These are phyloP conservation scores for Trachelus tabidus DNA, from an alignment of 2,888 invertebrate genomes.

Conservation along the genomic window DNA sequence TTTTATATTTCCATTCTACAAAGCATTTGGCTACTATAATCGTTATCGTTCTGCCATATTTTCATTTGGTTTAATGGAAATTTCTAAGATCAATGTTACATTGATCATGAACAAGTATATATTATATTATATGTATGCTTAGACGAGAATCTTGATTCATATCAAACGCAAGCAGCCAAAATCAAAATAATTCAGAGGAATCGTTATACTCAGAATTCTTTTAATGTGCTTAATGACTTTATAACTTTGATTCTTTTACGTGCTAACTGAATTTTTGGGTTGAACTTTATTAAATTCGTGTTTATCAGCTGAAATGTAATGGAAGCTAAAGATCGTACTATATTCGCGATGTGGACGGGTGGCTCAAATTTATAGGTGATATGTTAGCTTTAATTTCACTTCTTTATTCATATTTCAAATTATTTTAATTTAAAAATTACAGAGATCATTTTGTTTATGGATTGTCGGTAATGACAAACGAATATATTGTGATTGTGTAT, in stretches of 20 bases:
- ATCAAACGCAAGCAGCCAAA: not conserved
- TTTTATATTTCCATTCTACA: not conserved
- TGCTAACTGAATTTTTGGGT: not conserved
- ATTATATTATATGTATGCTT: not conserved
- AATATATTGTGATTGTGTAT: slow-evolving; percentile 48
- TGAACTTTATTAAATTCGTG: not conserved
- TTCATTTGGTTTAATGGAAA: not conserved
- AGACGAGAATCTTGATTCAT: not conserved
- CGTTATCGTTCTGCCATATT: not conserved
- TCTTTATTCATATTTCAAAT: slow-evolving; percentile 55
- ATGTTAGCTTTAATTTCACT: slow-evolving; percentile 50
- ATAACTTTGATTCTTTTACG: not conserved
- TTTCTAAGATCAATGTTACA: not conserved
- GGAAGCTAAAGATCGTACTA: not conserved
- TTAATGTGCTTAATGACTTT: not conserved
- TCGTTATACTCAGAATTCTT: not conserved
- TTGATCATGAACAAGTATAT: not conserved
- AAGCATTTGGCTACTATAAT: not conserved
- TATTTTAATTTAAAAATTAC: slow-evolving; percentile 64
- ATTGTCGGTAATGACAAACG: slow-evolving; percentile 58
- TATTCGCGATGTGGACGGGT: slow-evolving; percentile 19
- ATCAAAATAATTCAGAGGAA: not conserved
- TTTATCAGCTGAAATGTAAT: not conserved
- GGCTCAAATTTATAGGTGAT: slow-evolving; percentile 53
- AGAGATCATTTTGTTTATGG: slow-evolving; percentile 64